Conservation (phyloP, 2,888 invertebrate species). For the Drosophila cyrtoloma region DNA sequence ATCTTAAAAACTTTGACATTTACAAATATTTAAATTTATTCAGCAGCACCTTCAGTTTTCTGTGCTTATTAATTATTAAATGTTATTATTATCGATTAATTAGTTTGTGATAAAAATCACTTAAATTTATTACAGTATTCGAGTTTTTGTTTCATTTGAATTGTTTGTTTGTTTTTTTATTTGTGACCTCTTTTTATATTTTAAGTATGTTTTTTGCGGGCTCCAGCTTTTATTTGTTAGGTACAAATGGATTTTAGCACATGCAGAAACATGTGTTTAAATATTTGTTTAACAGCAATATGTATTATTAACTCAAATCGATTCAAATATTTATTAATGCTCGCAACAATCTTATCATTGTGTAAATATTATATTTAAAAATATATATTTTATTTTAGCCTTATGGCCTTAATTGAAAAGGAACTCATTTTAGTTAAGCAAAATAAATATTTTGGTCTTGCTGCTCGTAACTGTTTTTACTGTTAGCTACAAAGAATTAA, state of each 20-base stretch:
- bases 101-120: background rate
- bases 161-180: background rate
- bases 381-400: background rate
- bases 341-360: background rate
- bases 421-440: background rate
- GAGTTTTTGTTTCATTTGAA: background rate
- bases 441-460: background rate
- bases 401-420: background rate
- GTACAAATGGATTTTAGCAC: background rate
- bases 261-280: background rate
- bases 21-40: background rate
- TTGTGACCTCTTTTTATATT: background rate
- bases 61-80: background rate
- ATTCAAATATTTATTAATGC: background rate
- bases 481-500: background rate
- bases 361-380: background rate
- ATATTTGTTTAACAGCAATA: background rate
- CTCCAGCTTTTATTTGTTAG: background rate
- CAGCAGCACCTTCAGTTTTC: background rate
- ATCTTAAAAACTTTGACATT: background rate
- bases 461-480: background rate
- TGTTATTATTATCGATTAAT: background rate
- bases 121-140: background rate
- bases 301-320: background rate
- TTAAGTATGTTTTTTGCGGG: background rate